These are phyloP conservation scores for Macrobrachium nipponense DNA, from an alignment of 1,140 invertebrate genomes.

Conservation along the genomic window DNA sequence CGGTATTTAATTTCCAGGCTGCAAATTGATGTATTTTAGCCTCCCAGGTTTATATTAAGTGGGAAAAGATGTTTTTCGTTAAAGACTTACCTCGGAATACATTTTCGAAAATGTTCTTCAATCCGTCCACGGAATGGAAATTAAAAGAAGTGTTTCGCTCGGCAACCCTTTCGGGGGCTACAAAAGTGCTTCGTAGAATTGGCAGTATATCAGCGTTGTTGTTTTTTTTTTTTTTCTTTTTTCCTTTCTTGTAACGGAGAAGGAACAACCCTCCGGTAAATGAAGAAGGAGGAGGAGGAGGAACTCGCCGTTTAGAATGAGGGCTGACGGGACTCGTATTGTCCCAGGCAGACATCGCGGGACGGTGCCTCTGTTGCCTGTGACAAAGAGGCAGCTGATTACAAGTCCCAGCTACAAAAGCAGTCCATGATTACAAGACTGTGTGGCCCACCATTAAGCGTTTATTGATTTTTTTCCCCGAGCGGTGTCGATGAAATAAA, in stretches of 20 bases:
- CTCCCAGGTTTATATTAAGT: too few relatives aligned
- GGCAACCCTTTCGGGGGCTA: not conserved
- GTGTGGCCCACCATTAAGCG: slow-evolving; percentile 54
- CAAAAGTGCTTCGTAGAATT: slow-evolving; percentile 42
- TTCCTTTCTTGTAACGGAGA: too few relatives aligned
- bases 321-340: too few relatives aligned
- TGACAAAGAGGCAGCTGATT: slow-evolving; percentile 57
- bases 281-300: too few relatives aligned
- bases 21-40: too few relatives aligned
- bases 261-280: too few relatives aligned
- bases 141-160: not conserved
- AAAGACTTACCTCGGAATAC: too few relatives aligned
- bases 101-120: too few relatives aligned
- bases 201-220: not conserved
- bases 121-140: too few relatives aligned
- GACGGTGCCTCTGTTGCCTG: slow-evolving; percentile 21
- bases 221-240: not conserved
- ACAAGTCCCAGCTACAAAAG: slow-evolving; percentile 53
- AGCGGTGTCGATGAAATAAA: slow-evolving; percentile 54
- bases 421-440: slow-evolving; percentile 60
- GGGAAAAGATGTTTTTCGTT: too few relatives aligned
- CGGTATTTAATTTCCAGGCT: too few relatives aligned
- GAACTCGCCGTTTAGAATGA: too few relatives aligned
- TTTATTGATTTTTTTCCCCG: slow-evolving; percentile 57
- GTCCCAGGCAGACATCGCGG: not conserved